These are phyloP conservation scores for Drosophila ogumai DNA, from an alignment of 1,140 invertebrate species.

Conservation along the genomic window DNA sequence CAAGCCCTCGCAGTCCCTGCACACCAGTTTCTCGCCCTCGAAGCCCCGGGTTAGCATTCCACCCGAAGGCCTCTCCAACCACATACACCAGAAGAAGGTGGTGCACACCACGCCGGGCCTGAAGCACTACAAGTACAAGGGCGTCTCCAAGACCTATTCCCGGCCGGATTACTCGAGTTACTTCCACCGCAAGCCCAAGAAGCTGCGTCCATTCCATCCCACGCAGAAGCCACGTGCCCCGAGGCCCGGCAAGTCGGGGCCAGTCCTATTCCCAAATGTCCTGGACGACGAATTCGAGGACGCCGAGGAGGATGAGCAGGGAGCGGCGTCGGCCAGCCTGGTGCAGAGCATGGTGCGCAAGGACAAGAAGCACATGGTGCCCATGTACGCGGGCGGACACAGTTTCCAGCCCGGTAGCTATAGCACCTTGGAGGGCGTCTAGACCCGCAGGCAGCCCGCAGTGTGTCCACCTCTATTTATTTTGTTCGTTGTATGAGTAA, in stretches of 20 bases:
- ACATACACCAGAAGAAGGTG: constrained; percentile 71
- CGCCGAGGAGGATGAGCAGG: constrained; percentile 65
- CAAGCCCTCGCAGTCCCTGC: constrained; percentile 57
- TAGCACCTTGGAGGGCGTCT: constrained; percentile 54
- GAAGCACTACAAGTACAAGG: constrained; percentile 81
- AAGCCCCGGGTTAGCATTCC: constrained; percentile 48
- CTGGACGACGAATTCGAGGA: constrained; percentile 48
- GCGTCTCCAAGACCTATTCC: constrained; percentile 52
- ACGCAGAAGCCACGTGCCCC: constrained; percentile 19
- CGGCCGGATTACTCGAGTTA: constrained; percentile 78
- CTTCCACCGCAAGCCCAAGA: constrained; percentile 79
- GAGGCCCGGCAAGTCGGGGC: constrained; percentile 44
- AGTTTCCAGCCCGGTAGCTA: constrained; percentile 51
- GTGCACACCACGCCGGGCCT: constrained; percentile 83
- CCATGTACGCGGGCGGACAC: constrained; percentile 75
- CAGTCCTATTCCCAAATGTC: constrained; percentile 62
- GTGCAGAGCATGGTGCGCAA: constrained; percentile 77
- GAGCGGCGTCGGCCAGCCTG: constrained; percentile 69
- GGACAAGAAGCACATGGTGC: constrained; percentile 78
- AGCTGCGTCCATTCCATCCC: constrained; percentile 28
- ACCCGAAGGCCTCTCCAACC: constrained; percentile 63
- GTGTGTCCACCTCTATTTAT: constrained; percentile 60
- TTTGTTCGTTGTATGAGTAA: constrained; percentile 64
- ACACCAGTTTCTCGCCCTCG: constrained; percentile 61
- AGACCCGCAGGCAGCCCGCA: constrained; percentile 9